These are phyloP conservation scores for Erithacus rubecula DNA, from an alignment of 2,797 vertebrate genomes.

Conservation along the genomic window DNA sequence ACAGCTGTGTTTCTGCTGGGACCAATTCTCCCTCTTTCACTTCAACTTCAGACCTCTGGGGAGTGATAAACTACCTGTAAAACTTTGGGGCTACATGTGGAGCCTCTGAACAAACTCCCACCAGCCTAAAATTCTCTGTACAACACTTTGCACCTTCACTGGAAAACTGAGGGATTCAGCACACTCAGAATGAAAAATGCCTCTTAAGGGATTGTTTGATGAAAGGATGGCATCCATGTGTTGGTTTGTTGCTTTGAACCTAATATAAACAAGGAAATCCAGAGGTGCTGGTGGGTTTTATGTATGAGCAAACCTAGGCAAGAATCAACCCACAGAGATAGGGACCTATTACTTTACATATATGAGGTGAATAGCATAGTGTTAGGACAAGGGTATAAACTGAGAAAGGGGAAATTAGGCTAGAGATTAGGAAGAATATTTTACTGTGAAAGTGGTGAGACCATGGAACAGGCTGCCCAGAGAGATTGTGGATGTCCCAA, in stretches of 20 bases:
- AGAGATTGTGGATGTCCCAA: background rate
- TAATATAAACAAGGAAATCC: background rate
- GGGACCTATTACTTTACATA: background rate
- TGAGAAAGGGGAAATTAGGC: background rate
- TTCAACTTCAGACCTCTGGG: background rate
- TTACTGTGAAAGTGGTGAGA: background rate
- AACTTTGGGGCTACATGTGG: fast-evolving
- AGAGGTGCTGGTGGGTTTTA: background rate
- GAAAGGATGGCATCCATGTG: background rate
- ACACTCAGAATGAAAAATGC: background rate
- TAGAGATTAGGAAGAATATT: background rate
- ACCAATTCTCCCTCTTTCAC: background rate
- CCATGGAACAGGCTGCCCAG: background rate
- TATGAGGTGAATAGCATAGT: background rate
- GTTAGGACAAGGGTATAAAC: background rate
- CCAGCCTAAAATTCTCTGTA: background rate
- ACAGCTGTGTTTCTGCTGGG: background rate
- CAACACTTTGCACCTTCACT: background rate
- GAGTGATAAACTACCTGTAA: background rate
- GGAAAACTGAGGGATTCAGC: background rate
- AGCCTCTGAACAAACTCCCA: background rate
- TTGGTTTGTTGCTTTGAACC: background rate
- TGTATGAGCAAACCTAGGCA: background rate
- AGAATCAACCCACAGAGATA: background rate
- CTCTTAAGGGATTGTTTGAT: background rate